phyloP scores from a whole-genome alignment of 2,113 vertebrate genomes.

The Myrmophylax atrothorax region DNA sequence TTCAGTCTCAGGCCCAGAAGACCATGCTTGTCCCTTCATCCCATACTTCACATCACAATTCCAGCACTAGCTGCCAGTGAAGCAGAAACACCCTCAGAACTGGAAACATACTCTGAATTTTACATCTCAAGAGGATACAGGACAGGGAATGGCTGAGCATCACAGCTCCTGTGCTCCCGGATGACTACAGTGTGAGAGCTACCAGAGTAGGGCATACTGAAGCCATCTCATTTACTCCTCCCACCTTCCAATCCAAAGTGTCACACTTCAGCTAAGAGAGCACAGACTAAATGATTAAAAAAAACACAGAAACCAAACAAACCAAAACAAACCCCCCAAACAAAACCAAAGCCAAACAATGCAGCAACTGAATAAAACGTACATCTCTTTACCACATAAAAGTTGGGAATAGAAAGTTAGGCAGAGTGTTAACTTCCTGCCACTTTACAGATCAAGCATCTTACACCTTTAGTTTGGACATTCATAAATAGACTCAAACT shows the following conservation, averaged over 20 bases:
- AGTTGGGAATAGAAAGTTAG: conserved; percentile 80
- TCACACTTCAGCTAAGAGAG: conserved; percentile 25
- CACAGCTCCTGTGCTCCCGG: neutral
- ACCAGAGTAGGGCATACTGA: conserved; percentile 68
- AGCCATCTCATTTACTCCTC: neutral
- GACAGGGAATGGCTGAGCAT: neutral
- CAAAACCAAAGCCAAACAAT: neutral
- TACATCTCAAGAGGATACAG: neutral
- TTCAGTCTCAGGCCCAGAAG: neutral
- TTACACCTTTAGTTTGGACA: conserved; percentile 80
- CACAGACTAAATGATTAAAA: conserved; percentile 22
- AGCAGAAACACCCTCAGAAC: neutral
- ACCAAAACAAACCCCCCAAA: neutral
- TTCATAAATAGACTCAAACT: conserved; percentile 78
- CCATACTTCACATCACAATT: neutral
- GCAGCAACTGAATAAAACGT: conserved; percentile 29
- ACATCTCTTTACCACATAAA: conserved; percentile 84
- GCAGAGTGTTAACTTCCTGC: conserved; percentile 74
- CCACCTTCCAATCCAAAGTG: neutral
- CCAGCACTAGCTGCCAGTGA: neutral
- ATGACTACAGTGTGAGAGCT: conserved; percentile 37
- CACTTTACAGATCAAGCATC: conserved; percentile 78
- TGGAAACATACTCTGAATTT: neutral
- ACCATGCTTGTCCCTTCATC: neutral
- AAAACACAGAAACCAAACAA: neutral